Evolutionary conservation across 2,888 invertebrate genomes (phyloP).

Genomic region (Agrenia bidenticulata): DNA sequence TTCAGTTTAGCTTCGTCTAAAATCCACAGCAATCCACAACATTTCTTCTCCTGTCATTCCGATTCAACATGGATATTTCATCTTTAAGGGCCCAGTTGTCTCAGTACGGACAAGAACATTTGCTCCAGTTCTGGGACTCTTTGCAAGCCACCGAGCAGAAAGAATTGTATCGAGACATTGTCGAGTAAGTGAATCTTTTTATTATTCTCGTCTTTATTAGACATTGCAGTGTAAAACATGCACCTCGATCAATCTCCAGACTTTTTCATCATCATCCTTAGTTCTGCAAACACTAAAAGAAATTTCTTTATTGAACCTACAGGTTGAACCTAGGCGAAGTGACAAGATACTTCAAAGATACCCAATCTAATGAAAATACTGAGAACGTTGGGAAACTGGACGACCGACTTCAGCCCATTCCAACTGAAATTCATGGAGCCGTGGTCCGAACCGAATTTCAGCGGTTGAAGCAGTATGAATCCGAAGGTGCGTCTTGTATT

Average conservation of each 20-base stretch:
- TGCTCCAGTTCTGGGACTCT: conserved; percentile 77
- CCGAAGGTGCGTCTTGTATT: conserved; percentile 67
- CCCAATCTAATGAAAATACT: conserved; percentile 61
- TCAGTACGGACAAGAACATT: conserved; percentile 74
- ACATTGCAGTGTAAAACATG: not conserved
- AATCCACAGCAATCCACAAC: not conserved
- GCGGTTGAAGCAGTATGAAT: conserved; percentile 68
- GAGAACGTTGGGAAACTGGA: conserved; percentile 71
- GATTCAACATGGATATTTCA: conserved; percentile 60
- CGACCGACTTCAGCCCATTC: conserved; percentile 79
- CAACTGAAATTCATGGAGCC: conserved; percentile 75
- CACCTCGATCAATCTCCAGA: not conserved
- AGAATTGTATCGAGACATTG: conserved; percentile 65
- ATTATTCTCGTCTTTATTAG: not conserved
- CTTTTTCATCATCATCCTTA: not conserved
- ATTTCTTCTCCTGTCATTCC: not conserved
- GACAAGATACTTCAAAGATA: conserved; percentile 63
- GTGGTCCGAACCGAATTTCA: conserved; percentile 67
- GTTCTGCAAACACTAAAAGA: not conserved
- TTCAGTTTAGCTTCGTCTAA: not conserved
- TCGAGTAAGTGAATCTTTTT: conserved; percentile 56
- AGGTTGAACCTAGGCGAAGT: conserved; percentile 71
- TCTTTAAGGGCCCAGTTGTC: conserved; percentile 61
- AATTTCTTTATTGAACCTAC: not conserved
- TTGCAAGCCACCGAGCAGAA: conserved; percentile 66